These are phyloP conservation scores for Oxyruncus cristatus DNA, from an alignment of 2,113 vertebrate species.

Conservation along the genomic window DNA sequence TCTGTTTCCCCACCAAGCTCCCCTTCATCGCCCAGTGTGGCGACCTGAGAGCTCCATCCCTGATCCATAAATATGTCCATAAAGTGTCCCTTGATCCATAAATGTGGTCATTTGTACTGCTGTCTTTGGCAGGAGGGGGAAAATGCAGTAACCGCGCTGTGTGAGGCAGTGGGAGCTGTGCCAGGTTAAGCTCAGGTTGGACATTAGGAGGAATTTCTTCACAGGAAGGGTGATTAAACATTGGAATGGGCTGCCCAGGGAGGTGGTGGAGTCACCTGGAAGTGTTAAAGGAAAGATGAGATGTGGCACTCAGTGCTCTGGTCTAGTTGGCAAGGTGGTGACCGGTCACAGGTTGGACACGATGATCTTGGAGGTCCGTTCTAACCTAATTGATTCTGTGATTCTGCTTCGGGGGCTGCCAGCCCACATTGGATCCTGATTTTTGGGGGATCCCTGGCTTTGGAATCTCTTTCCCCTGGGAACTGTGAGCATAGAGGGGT, in stretches of 20 bases:
- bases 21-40: rapidly evolving
- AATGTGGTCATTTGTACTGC: neutral
- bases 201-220: neutral
- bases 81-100: neutral
- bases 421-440: rapidly evolving
- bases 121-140: rapidly evolving
- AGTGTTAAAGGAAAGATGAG: neutral
- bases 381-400: neutral
- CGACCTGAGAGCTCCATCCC: rapidly evolving
- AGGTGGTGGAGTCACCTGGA: neutral
- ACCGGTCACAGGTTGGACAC: neutral
- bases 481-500: neutral
- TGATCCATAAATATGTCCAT: neutral
- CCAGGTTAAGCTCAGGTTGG: neutral
- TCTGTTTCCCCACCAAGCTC: neutral
- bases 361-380: neutral
- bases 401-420: neutral
- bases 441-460: neutral
- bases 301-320: neutral
- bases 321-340: neutral
- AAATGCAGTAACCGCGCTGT: rapidly evolving
- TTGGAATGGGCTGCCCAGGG: neutral
- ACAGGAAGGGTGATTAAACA: neutral
- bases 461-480: neutral
- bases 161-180: neutral